Evolutionary conservation across 2,797 vertebrate species (phyloP).

Genomic region (Todus mexicanus): DNA sequence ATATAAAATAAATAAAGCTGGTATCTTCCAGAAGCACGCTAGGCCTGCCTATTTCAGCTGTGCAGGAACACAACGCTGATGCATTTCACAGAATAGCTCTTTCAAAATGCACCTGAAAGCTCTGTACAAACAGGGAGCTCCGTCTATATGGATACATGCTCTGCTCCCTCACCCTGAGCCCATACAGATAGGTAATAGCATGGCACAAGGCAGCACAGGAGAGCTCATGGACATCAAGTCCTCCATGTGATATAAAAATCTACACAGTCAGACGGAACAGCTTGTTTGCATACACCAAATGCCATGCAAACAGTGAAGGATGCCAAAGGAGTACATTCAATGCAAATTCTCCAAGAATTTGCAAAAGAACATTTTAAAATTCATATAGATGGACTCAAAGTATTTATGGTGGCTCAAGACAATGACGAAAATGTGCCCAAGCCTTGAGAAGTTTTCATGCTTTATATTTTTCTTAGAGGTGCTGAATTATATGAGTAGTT

Average conservation of each 20-base stretch:
- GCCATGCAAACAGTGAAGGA: not conserved
- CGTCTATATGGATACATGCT: not conserved
- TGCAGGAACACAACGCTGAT: not conserved
- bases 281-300: not conserved
- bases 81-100: not conserved
- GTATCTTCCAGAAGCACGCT: not conserved
- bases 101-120: not conserved
- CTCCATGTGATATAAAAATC: not conserved
- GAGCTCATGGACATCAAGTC: not conserved
- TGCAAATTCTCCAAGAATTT: not conserved
- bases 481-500: not conserved
- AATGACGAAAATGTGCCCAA: not conserved
- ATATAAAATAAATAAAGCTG: not conserved
- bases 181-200: accelerated
- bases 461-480: not conserved
- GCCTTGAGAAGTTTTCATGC: not conserved
- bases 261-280: not conserved
- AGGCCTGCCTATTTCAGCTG: not conserved
- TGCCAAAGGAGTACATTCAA: not conserved
- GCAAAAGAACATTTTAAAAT: not conserved
- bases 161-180: not conserved
- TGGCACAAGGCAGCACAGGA: not conserved
- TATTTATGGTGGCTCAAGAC: not conserved
- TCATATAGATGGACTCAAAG: not conserved
- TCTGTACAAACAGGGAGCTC: not conserved